phyloP scores from a whole-genome alignment of 2,888 invertebrate genomes.

The Tinea pellionella region DNA sequence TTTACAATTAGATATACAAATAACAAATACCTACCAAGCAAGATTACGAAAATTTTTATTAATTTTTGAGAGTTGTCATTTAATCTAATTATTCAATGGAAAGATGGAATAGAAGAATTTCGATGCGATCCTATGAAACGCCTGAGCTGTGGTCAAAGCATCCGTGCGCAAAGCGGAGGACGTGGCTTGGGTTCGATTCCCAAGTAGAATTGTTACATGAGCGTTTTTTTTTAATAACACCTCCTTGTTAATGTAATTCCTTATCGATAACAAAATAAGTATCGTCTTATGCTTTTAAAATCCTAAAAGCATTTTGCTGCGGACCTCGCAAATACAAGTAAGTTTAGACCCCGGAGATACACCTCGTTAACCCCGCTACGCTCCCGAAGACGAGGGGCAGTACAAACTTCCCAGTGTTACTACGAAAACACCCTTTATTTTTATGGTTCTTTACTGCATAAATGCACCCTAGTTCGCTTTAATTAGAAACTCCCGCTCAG shows the following conservation, averaged over 20 bases:
- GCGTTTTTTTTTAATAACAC: no score
- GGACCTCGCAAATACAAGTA: conserved; percentile 3
- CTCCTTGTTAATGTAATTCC: no score
- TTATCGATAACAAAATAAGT: neutral
- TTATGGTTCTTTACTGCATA: conserved; percentile 4
- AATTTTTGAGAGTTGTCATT: no score
- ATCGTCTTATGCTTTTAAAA: neutral
- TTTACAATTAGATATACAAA: neutral
- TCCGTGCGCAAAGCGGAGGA: no score
- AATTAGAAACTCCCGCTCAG: neutral
- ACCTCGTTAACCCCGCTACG: conserved; percentile 13
- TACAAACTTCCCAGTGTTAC: neutral
- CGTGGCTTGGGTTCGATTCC: no score
- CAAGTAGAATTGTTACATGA: no score
- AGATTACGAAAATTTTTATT: no score
- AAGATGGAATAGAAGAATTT: no score
- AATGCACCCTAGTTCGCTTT: conserved; percentile 5
- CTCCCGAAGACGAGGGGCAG: neutral
- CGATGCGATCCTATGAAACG: no score
- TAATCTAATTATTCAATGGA: no score
- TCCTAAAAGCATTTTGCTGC: neutral
- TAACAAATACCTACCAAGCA: neutral
- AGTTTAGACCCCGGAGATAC: conserved; percentile 6
- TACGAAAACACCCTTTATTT: conserved; percentile 10
- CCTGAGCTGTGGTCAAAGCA: no score